A percentile compares a stretch with the other conserved stretches of the same genome.
Conservation (phyloP, 2,888 invertebrate genomes). For the Brenthis daphne region DNA sequence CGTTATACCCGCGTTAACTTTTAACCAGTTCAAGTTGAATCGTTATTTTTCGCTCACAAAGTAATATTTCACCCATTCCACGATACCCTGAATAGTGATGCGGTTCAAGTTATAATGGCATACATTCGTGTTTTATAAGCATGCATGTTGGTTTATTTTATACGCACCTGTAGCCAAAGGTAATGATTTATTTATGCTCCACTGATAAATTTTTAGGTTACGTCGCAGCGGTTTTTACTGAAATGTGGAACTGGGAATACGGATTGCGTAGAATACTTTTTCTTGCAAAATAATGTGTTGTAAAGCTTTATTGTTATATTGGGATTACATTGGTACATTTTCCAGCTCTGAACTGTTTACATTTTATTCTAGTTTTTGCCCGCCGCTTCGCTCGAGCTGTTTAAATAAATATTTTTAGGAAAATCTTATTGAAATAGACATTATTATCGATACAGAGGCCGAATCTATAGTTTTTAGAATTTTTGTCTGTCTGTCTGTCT, state of each 20-base stretch:
- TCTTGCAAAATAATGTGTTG: neutral
- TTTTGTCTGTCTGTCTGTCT: too few relatives aligned
- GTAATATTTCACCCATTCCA: constrained; percentile 3
- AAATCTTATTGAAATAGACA: too few relatives aligned
- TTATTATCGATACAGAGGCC: too few relatives aligned
- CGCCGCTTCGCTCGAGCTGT: neutral
- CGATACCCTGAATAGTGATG: constrained; percentile 24
- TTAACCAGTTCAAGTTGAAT: constrained; percentile 33
- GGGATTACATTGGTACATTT: neutral
- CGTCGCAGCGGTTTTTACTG: neutral
- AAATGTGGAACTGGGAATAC: neutral
- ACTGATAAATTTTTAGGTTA: constrained; percentile 27
- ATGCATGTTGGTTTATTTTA: constrained; percentile 43
- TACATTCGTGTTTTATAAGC: constrained; percentile 33
- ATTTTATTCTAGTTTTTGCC: too few relatives aligned
- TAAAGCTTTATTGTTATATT: neutral
- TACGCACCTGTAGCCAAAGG: constrained; percentile 44
- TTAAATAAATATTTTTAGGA: too few relatives aligned
- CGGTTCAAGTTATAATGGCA: constrained; percentile 41
- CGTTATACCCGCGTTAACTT: constrained; percentile 34
- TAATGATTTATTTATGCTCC: constrained; percentile 47
- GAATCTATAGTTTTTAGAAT: too few relatives aligned
- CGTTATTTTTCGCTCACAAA: constrained; percentile 29
- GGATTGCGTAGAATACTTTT: neutral
- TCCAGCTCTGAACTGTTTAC: too few relatives aligned